Evolutionary conservation across 2,888 invertebrate genomes (phyloP), one percentile per base, ranked within the genome.

Genomic region (Drosophila tripunctata): DNA sequence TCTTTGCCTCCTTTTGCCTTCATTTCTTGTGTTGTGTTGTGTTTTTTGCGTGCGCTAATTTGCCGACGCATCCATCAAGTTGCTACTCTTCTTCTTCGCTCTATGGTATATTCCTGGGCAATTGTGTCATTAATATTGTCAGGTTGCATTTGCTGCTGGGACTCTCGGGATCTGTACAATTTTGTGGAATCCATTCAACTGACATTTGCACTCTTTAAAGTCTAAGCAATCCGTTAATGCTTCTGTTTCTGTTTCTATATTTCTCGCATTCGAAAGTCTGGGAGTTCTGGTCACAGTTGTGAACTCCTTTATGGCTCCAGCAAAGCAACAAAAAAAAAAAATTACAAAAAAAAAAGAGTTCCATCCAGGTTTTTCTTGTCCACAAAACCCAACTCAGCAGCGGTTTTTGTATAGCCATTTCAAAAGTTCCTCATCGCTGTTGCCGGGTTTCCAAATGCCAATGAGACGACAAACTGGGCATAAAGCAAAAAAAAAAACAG

Each of bases 11-110:
- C 12, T 27, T 27, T 19, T 15, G 21, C 21, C 27, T 45, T 67
- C 14, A 63, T 45, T 36, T 27, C 27, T 27, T 27, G 8, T 10
- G 22, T 22, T n/a, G 10, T 27, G 27, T 8, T 27, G 27, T 27
- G 41, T 76, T 75, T 73, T 80, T 66, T 84, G 67, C 68, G 60
- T 78, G 72, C 67, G 69, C 87, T 81, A 87, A 81, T 81, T 87
- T 87, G 81, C 87, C 75, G 81, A 72, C 67, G 85, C 87, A 81
- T 81, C 85, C 81, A 87, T 81, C 81, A 87, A 78, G 61, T 54
- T 56, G 19, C 52, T 56, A 41, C 61, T 43, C n/a, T 44, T 30
- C 31, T 30, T 44, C 57, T 45, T 10, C 24, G 14, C 14, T 40
- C 15, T 24, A 8, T 51, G 24, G 31, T 40, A 22, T 22, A 12